A percentile compares a stretch with the other conserved stretches of the same genome.
Conservation (phyloP, 2,888 invertebrate genomes). For the Oxycera nigricornis region DNA sequence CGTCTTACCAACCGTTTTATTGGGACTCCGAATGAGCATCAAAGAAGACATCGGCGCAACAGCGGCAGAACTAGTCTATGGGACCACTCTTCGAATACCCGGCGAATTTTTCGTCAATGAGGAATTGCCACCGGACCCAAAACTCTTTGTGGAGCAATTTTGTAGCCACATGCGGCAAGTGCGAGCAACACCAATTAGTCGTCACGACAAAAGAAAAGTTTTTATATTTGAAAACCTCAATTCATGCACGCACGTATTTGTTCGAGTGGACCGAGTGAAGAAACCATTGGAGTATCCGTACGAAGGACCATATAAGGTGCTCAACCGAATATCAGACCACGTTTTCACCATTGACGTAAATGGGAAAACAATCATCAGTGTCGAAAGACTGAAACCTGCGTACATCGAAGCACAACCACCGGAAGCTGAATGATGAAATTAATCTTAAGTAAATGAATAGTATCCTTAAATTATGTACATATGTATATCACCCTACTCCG, state of each 20-base stretch:
- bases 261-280: conserved; percentile 1
- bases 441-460: too few relatives aligned
- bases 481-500: too few relatives aligned
- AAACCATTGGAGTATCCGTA: neutral
- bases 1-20: neutral
- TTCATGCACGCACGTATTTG: conserved; percentile 18
- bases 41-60: neutral
- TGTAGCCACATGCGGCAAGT: conserved; percentile 34
- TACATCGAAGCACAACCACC: too few relatives aligned
- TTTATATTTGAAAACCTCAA: neutral
- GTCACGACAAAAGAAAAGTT: neutral
- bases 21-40: neutral
- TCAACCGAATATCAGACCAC: too few relatives aligned
- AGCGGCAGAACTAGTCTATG: neutral
- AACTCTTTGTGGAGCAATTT: conserved; percentile 19
- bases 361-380: neutral
- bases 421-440: too few relatives aligned
- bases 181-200: neutral
- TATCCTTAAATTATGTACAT: too few relatives aligned
- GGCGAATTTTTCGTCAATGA: neutral
- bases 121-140: neutral
- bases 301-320: neutral
- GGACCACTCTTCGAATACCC: neutral
- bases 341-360: neutral
- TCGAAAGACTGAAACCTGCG: too few relatives aligned